Conservation (phyloP, 1,140 invertebrate species). For the Leguminivora glycinivorella region DNA sequence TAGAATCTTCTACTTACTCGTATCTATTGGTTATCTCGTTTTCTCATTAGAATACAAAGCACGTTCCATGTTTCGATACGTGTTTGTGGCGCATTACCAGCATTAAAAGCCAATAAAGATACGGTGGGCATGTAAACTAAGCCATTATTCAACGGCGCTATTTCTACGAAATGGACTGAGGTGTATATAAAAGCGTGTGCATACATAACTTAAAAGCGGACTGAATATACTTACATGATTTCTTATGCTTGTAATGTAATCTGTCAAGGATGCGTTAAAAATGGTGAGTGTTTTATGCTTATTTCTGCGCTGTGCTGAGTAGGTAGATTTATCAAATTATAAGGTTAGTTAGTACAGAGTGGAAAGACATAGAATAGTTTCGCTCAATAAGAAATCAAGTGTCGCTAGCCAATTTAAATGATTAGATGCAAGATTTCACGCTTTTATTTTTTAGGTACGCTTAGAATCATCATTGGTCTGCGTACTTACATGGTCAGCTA, state of each 20-base stretch:
- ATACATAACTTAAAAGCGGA: neutral
- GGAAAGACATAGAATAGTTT: neutral
- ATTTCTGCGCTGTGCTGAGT: neutral
- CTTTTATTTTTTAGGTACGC: neutral
- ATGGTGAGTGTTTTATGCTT: neutral
- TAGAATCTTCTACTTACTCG: neutral
- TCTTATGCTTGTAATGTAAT: neutral
- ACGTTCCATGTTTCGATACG: conserved; percentile 9
- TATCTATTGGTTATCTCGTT: neutral
- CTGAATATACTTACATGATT: neutral
- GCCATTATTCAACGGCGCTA: neutral
- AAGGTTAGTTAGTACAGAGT: neutral
- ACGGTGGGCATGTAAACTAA: conserved; percentile 1
- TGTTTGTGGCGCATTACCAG: conserved; percentile 2
- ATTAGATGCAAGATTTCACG: neutral
- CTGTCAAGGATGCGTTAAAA: neutral
- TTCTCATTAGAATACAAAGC: neutral
- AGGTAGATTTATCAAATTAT: neutral
- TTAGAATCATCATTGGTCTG: neutral
- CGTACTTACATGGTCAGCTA: neutral
- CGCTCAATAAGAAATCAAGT: neutral
- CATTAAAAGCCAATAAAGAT: conserved; percentile 22
- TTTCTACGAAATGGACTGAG: conserved; percentile 8
- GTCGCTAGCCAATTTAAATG: neutral
- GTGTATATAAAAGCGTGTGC: neutral